Base-by-base conservation (phyloP, 2,888 invertebrate species). In the Ophion obscuratus region DNA sequence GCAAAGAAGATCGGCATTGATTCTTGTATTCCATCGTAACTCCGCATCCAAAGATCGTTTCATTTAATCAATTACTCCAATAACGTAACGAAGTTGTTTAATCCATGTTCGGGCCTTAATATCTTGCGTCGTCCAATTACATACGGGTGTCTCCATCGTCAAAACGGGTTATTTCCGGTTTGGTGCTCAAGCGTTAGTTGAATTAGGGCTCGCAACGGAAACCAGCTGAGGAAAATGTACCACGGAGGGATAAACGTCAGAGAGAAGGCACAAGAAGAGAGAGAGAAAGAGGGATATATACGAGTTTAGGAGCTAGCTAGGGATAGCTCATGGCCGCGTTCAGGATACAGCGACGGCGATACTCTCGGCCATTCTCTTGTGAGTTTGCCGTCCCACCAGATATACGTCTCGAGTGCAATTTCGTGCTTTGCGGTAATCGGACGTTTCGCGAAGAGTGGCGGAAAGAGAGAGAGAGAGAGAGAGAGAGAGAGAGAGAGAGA, bases 361-460 rank as follows among this genome's bases (percentile, higher is more conserved):
- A 81, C 81, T 87, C 86, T 88, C 81, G 84, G 86, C 83, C 78
- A 66, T 83, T 78, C 84, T 73, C 84, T 78, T 78, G 47, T 68
- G 83, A 86, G 76, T 86, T 77, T 74, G 68, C 62, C 78, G 73
- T 71, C 82, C 76, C 85, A 84, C 89, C 87, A 27, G 83, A 86
- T 81, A 76, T 61, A 81, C 31, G 81, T 83, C 83, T 81, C 81
- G 84, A 87, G 88, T 89, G 89, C 88, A 89, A 89, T 89, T 88
- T 87, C 88, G 87, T 89, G 89, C 86, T 89, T 81, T 81, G 85
- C 85, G 86, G 88, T 85, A 88, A 89, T 86, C 84, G 88, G 88
- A 89, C 85, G 81, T 87, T 87, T 85, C 81, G 87, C 70, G 85
- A 80, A 68, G 64, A 87, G 47, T 27, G 24, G 4, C n/a, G 40